Conservation (phyloP, 2,797 vertebrate species). For the Malurus splendens region DNA sequence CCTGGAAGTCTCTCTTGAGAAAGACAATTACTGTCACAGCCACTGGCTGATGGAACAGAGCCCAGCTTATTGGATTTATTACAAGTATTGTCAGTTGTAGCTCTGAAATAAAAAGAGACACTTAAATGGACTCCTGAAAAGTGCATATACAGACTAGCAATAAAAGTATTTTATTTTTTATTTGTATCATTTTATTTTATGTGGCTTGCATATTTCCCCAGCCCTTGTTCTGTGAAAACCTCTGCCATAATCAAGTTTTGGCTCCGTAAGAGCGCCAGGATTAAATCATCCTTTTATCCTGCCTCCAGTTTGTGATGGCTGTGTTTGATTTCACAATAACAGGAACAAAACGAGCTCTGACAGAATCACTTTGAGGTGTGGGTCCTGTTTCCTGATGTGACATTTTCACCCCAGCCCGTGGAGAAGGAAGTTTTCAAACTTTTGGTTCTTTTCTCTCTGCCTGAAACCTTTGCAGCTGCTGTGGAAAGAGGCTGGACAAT, state of each 20-base stretch:
- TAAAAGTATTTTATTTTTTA: background rate
- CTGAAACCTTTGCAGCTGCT: background rate
- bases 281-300: background rate
- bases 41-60: background rate
- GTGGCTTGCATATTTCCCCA: background rate
- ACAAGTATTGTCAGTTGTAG: background rate
- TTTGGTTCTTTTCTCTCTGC: background rate
- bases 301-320: background rate
- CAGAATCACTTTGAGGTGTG: fast-evolving
- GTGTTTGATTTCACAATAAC: background rate
- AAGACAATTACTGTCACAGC: background rate
- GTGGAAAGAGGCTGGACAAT: background rate
- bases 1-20: background rate
- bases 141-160: background rate
- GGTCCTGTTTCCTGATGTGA: background rate
- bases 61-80: background rate
- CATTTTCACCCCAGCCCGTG: fast-evolving
- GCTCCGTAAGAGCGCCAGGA: background rate
- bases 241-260: background rate
- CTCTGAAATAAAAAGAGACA: background rate
- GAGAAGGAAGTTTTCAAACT: background rate
- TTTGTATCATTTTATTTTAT: background rate
- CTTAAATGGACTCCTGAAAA: background rate
- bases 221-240: background rate
- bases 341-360: fast-evolving